phyloP scores from a whole-genome alignment of 2,797 vertebrate genomes.

The Nasua narica region DNA sequence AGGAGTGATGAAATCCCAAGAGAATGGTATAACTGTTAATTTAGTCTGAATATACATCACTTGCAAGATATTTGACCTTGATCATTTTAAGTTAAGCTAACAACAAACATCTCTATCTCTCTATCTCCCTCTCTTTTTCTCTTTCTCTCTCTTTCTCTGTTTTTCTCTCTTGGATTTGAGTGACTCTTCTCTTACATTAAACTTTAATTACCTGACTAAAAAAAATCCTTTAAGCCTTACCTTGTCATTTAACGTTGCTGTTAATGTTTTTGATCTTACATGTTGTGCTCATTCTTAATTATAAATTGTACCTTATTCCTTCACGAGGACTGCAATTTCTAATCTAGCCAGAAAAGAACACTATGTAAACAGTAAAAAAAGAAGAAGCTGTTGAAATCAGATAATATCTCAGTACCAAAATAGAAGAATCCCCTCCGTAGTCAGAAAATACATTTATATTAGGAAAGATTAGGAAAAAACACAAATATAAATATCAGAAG shows the following conservation, averaged over 20 bases:
- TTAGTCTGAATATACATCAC: not conserved
- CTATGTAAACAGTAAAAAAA: not conserved
- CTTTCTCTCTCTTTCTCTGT: not conserved
- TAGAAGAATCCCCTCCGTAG: not conserved
- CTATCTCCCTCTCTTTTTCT: not conserved
- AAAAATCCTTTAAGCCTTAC: not conserved
- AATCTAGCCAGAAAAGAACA: not conserved
- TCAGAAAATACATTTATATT: not conserved
- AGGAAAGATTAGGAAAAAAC: not conserved
- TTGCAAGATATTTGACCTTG: not conserved
- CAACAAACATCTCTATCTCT: not conserved
- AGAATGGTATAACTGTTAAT: not conserved
- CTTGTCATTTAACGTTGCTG: not conserved
- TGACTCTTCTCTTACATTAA: not conserved
- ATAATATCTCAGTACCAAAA: not conserved
- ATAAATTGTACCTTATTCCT: not conserved
- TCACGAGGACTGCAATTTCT: not conserved
- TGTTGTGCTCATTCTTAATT: not conserved
- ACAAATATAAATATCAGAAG: not conserved
- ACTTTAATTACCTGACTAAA: not conserved
- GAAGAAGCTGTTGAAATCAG: not conserved
- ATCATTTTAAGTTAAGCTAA: not conserved
- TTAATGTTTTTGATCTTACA: not conserved
- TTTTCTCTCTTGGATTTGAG: not conserved
- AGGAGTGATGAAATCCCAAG: not conserved